Percentiles rank a stretch among this genome's conserved stretches.
Conservation (phyloP, 2,888 invertebrate species). For the Rhopalosiphum nymphaeae region DNA sequence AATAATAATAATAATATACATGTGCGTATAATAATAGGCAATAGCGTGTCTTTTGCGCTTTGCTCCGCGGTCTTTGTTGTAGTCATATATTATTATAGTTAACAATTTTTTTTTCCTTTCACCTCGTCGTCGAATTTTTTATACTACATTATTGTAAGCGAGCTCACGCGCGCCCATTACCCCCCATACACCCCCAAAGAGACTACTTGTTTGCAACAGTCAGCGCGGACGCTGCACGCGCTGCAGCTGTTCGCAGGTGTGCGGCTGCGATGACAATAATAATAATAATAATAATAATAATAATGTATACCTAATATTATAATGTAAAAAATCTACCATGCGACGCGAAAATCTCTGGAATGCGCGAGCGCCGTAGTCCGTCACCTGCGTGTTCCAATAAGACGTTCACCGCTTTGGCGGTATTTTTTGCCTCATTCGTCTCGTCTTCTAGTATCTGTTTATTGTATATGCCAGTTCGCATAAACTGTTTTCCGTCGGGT, state of each 20-base stretch:
- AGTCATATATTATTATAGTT: background rate
- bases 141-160: background rate
- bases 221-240: background rate
- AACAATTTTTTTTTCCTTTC: constrained; percentile 27
- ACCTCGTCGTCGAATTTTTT: background rate
- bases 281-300: background rate
- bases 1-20: background rate
- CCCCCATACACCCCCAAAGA: background rate
- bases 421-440: background rate
- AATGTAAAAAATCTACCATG: background rate
- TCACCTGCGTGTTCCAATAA: constrained; percentile 22
- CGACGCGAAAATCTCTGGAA: constrained; percentile 39
- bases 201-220: background rate
- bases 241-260: constrained; percentile 41
- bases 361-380: background rate
- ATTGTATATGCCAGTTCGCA: background rate
- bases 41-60: constrained; percentile 25
- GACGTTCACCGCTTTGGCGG: background rate
- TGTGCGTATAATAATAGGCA: background rate
- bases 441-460: background rate
- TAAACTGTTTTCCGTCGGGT: background rate
- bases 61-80: constrained; percentile 6
- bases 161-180: background rate
- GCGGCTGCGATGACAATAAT: background rate
- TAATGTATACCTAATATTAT: background rate